These are phyloP conservation scores for Alentia gelatinosa DNA, from an alignment of 2,888 invertebrate species.

Conservation along the genomic window DNA sequence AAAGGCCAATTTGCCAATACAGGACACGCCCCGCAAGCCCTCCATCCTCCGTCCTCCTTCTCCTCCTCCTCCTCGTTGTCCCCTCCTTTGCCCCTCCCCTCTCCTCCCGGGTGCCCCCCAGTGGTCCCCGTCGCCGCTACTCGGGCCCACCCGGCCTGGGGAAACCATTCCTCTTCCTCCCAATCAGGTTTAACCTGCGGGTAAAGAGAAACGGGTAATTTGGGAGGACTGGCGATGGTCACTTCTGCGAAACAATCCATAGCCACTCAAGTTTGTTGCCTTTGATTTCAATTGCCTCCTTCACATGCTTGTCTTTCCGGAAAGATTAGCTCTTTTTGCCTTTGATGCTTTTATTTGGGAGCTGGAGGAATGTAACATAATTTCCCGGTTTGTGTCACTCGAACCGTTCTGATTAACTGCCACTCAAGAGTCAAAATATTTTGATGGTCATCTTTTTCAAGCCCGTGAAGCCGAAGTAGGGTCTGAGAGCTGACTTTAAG, in stretches of 20 bases:
- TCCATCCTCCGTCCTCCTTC: not conserved
- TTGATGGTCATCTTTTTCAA: not conserved
- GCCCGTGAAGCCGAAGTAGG: not conserved
- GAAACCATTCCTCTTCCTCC: not conserved
- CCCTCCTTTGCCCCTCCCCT: not conserved
- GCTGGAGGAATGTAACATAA: constrained; percentile 16
- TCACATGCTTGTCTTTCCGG: constrained; percentile 21
- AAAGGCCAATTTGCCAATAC: constrained; percentile 54
- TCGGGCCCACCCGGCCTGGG: not conserved
- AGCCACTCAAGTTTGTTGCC: constrained; percentile 31
- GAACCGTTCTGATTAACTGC: constrained; percentile 35
- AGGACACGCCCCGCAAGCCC: constrained; percentile 40
- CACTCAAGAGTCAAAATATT: constrained; percentile 36
- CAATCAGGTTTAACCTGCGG: not conserved
- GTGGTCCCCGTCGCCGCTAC: not conserved
- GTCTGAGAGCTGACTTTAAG: not conserved
- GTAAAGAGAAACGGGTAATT: not conserved
- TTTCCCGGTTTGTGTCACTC: constrained; percentile 14
- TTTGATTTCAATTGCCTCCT: constrained; percentile 32
- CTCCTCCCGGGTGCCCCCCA: not conserved
- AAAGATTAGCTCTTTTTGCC: constrained; percentile 23
- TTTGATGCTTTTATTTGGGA: not conserved
- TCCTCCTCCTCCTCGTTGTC: not conserved
- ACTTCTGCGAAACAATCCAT: constrained; percentile 33
- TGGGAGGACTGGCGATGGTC: not conserved